A percentile compares a stretch with the other conserved stretches of the same genome.
phyloP scores from a whole-genome alignment of 2,888 invertebrate genomes.

The Drosophila pseudotalamancana region DNA sequence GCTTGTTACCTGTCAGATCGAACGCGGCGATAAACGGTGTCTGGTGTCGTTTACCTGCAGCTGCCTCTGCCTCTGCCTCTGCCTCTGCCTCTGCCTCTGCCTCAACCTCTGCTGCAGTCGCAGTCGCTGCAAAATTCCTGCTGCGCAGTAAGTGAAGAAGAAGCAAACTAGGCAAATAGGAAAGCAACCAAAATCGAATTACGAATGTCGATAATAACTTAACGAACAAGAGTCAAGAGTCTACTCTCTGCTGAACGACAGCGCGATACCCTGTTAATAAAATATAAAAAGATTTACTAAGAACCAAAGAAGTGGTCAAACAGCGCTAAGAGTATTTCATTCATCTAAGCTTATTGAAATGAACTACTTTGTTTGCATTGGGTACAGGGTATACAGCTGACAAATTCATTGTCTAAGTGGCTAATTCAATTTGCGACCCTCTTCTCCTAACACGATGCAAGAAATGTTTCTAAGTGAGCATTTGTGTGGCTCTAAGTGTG shows the following conservation, averaged over 20 bases:
- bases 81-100: no score
- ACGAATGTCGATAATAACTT: conserved; percentile 15
- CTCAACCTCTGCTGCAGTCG: conserved; percentile 25
- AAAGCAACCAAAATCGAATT: conserved; percentile 55
- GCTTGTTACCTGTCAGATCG: conserved; percentile 75
- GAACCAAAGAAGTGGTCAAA: no score
- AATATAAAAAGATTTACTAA: no score
- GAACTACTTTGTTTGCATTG: no score
- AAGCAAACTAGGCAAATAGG: conserved; percentile 30
- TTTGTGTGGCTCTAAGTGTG: no score
- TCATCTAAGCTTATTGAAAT: no score
- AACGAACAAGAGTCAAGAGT: neutral
- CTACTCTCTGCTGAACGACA: neutral
- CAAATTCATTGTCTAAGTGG: conserved; percentile 38
- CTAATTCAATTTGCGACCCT: conserved; percentile 72
- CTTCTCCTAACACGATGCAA: neutral
- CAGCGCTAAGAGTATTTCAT: no score
- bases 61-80: conserved; percentile 35
- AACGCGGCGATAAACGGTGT: conserved; percentile 54
- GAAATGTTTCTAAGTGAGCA: conserved; percentile 25
- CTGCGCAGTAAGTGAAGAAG: neutral
- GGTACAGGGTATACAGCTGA: conserved; percentile 3
- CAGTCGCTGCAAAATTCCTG: conserved; percentile 3
- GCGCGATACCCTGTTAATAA: neutral
- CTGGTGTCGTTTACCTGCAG: conserved; percentile 71